phyloP scores from a whole-genome alignment of 2,888 invertebrate species.

The Aporophyla nigra region DNA sequence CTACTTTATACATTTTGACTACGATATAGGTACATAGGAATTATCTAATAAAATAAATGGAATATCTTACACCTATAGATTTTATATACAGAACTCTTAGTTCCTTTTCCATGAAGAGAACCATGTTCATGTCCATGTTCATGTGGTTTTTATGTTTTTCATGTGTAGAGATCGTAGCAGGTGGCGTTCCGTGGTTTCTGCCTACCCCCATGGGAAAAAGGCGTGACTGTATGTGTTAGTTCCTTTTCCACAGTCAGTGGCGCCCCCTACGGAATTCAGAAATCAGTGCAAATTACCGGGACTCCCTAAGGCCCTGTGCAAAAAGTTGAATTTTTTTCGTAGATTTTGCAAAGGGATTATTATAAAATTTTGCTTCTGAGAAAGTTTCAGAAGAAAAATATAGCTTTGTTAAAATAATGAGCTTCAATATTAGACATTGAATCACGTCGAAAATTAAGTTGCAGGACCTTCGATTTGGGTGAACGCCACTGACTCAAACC shows the following conservation, averaged over 20 bases:
- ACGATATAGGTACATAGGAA: conserved; percentile 42
- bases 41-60: conserved; percentile 43
- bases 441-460: neutral
- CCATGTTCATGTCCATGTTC: no score
- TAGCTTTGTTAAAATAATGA: neutral
- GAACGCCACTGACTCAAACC: neutral
- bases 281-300: no score
- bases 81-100: conserved; percentile 57
- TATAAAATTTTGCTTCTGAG: neutral
- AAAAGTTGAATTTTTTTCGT: neutral
- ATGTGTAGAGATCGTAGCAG: no score
- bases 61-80: conserved; percentile 49
- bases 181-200: no score
- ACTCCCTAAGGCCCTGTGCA: neutral
- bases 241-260: conserved; percentile 26
- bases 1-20: conserved; percentile 66
- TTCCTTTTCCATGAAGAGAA: conserved; percentile 36
- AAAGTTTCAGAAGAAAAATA: neutral
- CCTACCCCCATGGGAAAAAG: no score
- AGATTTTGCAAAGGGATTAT: neutral
- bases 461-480: neutral
- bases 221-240: no score
- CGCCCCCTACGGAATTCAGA: neutral
- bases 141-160: no score
- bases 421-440: neutral